Evolutionary conservation across 2,113 vertebrate species (phyloP).

Genomic region (Lontra canadensis): DNA sequence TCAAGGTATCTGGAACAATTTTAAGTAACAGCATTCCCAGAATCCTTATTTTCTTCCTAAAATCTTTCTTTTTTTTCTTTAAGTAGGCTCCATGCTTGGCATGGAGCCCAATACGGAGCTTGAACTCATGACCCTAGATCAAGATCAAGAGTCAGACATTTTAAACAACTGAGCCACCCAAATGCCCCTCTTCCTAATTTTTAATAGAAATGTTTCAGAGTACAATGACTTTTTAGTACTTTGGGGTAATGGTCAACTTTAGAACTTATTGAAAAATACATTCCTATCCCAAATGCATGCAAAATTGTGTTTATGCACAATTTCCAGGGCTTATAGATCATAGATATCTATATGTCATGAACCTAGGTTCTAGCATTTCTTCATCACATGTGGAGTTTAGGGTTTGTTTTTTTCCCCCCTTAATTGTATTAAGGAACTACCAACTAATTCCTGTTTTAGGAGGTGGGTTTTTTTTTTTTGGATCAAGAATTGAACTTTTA

Average conservation of each 20-base stretch:
- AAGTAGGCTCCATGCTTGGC: not conserved
- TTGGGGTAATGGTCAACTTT: not conserved
- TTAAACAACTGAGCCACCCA: not conserved
- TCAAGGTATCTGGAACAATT: not conserved
- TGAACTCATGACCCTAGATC: not conserved
- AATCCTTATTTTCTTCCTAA: constrained; percentile 15
- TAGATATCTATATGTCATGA: not conserved
- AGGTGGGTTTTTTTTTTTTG: not conserved
- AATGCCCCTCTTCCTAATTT: not conserved
- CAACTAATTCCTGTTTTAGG: not conserved
- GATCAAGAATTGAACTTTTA: not conserved
- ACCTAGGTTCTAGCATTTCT: not conserved
- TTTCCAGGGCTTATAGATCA: not conserved
- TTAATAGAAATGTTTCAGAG: not conserved
- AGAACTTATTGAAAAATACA: not conserved
- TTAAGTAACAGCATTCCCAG: constrained; percentile 18
- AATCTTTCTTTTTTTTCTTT: not conserved
- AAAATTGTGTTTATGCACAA: not conserved
- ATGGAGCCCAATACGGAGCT: not conserved
- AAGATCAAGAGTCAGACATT: not conserved
- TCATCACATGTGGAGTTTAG: not conserved
- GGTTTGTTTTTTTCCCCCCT: not conserved
- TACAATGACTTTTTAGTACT: not conserved
- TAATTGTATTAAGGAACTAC: not conserved
- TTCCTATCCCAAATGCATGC: not conserved